Evolutionary conservation across 2,113 vertebrate genomes (phyloP).

Genomic region (Micromys minutus): DNA sequence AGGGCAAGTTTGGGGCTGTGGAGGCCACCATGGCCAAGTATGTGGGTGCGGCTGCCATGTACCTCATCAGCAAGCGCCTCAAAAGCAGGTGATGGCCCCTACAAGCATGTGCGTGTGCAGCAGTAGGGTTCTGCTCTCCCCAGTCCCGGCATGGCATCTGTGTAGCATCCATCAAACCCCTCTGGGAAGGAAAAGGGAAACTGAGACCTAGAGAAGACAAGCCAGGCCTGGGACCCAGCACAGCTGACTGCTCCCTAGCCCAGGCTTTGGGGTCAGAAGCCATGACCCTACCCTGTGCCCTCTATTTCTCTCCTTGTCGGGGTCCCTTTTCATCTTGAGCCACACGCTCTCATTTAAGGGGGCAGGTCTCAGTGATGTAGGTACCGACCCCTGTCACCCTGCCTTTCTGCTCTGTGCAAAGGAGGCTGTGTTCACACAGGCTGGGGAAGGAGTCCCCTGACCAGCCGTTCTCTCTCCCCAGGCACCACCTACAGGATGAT

Average conservation of each 20-base stretch:
- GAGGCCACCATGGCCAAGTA: slow-evolving; percentile 97
- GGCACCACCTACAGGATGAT: slow-evolving; percentile 92
- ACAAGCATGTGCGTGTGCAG: neutral
- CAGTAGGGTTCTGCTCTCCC: neutral
- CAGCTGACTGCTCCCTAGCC: neutral
- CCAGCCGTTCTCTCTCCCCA: slow-evolving; percentile 68
- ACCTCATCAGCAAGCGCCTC: slow-evolving; percentile 93
- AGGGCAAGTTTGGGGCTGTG: slow-evolving; percentile 93
- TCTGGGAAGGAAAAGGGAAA: neutral
- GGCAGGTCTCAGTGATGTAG: neutral
- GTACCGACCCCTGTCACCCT: neutral
- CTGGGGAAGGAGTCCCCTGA: neutral
- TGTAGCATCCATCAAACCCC: neutral
- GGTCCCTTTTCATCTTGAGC: neutral
- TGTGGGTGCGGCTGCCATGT: slow-evolving; percentile 95
- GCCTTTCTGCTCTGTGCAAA: neutral
- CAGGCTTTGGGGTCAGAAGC: neutral
- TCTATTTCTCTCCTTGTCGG: neutral
- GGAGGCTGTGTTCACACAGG: neutral
- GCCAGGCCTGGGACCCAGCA: neutral
- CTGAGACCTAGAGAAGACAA: neutral
- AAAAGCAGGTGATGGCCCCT: slow-evolving; percentile 88
- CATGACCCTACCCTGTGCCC: neutral
- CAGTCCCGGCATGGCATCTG: fast-evolving
- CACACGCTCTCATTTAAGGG: neutral